Base-by-base conservation (phyloP, 2,888 invertebrate genomes). In the Diaprepes abbreviatus region DNA sequence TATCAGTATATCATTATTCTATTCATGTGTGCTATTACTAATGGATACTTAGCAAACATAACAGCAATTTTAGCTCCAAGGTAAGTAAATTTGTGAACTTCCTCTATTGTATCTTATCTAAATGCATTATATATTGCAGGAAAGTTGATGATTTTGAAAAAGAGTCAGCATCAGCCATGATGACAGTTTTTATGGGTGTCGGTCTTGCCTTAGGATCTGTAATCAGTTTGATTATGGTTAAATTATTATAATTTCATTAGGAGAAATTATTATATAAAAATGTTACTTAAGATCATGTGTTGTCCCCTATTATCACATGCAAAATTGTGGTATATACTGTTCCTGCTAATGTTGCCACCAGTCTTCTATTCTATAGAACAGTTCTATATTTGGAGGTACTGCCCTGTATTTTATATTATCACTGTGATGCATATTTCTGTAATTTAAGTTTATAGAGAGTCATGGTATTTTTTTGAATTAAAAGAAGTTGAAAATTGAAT, bases 21-120 rank as follows among this genome's bases (percentile, higher is more conserved):
- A 81, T 85, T 91, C 5, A 74, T 90, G 1, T 95, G 96, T 85
- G 92, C 94, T 0, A 83, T 96, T 73, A 90, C 92, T 70, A 97
- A 97, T 82, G 98, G 98, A 7, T 97, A 97, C 83, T 85, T 97
- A 31, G 93, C 95, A 36, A 96, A 96, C 78, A 89, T 96, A 64
- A 87, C 91, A 48, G 92, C 97, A 84, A 92, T 96, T 74, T 90
- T 92, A 81, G 92, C 93, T 21, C 95, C 97, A 6, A 92, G 90
- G 96, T 96, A 86, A 74, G 72, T 28, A 14, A 24, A 24, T 24
- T 4, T 3, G 3, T 24, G 24, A 24, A 4, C 24, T n/a, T n/a
- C n/a, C n/a, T n/a, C 24, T 24, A 24, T 4, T 24, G 24, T 24
- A 24, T 24, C 24, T 43, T 43, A 17, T 45, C 5, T 5, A 4